Conservation (phyloP, 2,113 vertebrate genomes). For the Corythaixoides concolor region DNA sequence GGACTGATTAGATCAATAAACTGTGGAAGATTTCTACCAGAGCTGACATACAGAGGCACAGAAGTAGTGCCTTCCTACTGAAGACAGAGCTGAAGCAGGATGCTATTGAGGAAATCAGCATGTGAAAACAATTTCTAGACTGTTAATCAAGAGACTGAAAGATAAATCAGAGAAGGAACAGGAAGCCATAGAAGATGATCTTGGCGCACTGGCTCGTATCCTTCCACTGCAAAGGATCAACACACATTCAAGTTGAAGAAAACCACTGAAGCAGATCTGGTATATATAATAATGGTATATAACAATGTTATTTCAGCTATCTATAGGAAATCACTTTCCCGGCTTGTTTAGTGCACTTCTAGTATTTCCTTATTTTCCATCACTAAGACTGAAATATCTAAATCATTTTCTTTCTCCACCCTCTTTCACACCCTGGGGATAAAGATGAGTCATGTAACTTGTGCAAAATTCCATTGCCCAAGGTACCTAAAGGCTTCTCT, state of each 20-base stretch:
- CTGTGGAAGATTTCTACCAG: not conserved
- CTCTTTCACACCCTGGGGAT: not conserved
- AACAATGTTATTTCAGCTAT: not conserved
- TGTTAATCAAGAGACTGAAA: not conserved
- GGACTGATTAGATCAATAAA: slow-evolving; percentile 2
- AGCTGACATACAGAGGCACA: not conserved
- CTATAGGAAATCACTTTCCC: not conserved
- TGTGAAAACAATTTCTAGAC: not conserved
- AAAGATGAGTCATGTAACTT: not conserved
- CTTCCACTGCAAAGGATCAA: not conserved
- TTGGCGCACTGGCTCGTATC: not conserved
- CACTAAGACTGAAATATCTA: not conserved
- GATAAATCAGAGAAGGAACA: not conserved
- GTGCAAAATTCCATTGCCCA: not conserved
- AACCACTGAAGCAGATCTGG: not conserved
- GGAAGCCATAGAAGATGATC: not conserved
- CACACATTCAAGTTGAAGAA: not conserved
- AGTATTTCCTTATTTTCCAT: not conserved
- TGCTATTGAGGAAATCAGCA: not conserved
- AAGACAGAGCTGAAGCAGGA: not conserved
- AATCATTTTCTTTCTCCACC: not conserved
- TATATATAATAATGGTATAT: too few species aligned
- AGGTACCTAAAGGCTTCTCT: not conserved
- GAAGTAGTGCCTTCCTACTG: not conserved
- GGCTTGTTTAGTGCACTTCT: not conserved